These are phyloP conservation scores for Andricus quercusramuli DNA, from an alignment of 2,888 invertebrate genomes.

Conservation along the genomic window DNA sequence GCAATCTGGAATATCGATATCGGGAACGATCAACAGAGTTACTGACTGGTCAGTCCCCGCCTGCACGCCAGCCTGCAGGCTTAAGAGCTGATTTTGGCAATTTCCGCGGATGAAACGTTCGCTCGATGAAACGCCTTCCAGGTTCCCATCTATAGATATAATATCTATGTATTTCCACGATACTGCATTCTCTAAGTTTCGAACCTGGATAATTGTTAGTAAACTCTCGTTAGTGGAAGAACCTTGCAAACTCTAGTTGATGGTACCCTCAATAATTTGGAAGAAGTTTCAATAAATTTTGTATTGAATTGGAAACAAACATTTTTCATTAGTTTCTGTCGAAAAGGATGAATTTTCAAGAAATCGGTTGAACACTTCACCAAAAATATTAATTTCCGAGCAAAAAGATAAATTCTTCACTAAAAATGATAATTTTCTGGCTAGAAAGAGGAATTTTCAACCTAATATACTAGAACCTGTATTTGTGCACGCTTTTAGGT, in stretches of 20 bases:
- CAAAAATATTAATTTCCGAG: no score
- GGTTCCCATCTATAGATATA: conserved; percentile 5
- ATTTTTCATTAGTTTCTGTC: no score
- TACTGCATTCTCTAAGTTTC: conserved; percentile 12
- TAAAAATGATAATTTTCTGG: no score
- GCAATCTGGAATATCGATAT: conserved; percentile 55
- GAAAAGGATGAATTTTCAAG: no score
- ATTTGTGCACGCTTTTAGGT: no score
- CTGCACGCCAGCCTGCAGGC: conserved; percentile 46
- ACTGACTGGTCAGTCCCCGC: conserved; percentile 46
- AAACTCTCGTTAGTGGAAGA: conserved; percentile 23
- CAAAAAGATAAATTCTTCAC: no score
- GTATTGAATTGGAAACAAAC: no score
- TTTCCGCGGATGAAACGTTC: conserved; percentile 42
- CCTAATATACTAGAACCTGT: no score
- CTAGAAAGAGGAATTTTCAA: no score
- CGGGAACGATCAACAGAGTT: conserved; percentile 49
- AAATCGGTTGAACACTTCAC: no score
- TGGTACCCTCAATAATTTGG: neutral
- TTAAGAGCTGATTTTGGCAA: conserved; percentile 49
- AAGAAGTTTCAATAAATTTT: no score
- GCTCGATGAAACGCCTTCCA: conserved; percentile 18
- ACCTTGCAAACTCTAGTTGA: conserved; percentile 15
- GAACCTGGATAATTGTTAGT: conserved; percentile 20
- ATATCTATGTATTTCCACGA: conserved; percentile 14